A percentile compares a stretch with the other conserved stretches of the same genome.
phyloP scores from a whole-genome alignment of 1,140 invertebrate species.

The Neodiprion fabricii region DNA sequence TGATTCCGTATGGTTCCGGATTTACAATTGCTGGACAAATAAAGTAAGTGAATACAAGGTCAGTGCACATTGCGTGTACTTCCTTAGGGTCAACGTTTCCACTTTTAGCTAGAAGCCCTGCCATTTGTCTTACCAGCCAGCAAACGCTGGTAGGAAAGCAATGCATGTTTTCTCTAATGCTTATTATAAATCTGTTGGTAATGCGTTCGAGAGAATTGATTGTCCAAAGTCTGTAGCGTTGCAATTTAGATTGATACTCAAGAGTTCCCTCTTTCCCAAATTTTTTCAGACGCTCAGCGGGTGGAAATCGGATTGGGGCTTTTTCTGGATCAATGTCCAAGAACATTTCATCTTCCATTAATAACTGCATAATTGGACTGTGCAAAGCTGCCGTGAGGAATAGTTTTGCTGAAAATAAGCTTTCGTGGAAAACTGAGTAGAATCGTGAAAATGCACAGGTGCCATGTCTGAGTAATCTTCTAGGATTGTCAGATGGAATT shows the following conservation, averaged over 20 bases:
- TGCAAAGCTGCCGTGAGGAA: conserved; percentile 93
- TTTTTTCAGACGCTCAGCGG: conserved; percentile 73
- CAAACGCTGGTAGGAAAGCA: conserved; percentile 88
- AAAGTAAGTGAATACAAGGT: conserved; percentile 92
- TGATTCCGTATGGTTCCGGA: conserved; percentile 95
- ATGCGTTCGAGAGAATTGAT: conserved; percentile 84
- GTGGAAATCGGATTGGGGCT: conserved; percentile 74
- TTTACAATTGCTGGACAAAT: conserved; percentile 97
- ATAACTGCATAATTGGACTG: conserved; percentile 88
- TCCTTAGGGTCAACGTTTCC: conserved; percentile 70
- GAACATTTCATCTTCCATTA: conserved; percentile 92
- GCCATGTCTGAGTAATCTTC: conserved; percentile 83
- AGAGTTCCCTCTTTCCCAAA: conserved; percentile 79
- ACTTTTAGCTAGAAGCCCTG: conserved; percentile 72
- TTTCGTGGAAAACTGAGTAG: conserved; percentile 89
- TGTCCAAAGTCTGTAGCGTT: conserved; percentile 78
- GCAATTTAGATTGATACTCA: conserved; percentile 75
- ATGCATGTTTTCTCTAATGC: conserved; percentile 86
- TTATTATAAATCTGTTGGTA: conserved; percentile 82
- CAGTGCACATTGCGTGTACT: conserved; percentile 84
- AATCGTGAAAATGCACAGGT: conserved; percentile 89
- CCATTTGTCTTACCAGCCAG: conserved; percentile 80
- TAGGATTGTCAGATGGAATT: conserved; percentile 80
- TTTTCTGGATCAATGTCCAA: conserved; percentile 93
- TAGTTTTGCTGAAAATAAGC: conserved; percentile 87